Percentiles rank a stretch among this genome's conserved stretches.
These are phyloP conservation scores for Thomomys bottae DNA, from an alignment of 2,113 vertebrate genomes.

Conservation along the genomic window DNA sequence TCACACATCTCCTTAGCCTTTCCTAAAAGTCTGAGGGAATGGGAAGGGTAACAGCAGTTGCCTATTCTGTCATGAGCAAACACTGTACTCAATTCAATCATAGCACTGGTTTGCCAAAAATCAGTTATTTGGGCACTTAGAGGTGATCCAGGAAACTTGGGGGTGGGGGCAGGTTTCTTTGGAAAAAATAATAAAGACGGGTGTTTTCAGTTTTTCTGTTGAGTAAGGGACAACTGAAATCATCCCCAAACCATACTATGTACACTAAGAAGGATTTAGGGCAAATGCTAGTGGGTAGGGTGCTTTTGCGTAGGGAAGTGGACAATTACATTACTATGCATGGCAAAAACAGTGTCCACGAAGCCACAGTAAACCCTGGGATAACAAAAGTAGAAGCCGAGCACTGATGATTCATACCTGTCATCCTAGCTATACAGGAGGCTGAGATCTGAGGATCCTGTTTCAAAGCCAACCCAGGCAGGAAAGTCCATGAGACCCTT, in stretches of 20 bases:
- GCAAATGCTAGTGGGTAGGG: background rate
- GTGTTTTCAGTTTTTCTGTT: no score
- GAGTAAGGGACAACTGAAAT: background rate
- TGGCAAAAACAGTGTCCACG: background rate
- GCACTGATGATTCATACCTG: no score
- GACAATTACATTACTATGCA: background rate
- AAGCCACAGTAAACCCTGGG: slow-evolving; percentile 1
- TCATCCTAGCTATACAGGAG: no score
- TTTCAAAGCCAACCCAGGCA: no score
- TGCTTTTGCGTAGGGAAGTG: background rate
- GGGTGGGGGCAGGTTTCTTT: background rate
- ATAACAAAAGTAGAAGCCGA: slow-evolving; percentile 10
- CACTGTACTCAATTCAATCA: background rate
- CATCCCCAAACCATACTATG: background rate
- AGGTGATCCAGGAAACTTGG: background rate
- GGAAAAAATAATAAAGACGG: no score
- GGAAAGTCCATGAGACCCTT: no score
- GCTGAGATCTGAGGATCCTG: no score
- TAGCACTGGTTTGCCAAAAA: background rate
- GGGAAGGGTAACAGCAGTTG: background rate
- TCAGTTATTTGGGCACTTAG: background rate
- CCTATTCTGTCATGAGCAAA: background rate
- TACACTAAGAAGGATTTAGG: background rate
- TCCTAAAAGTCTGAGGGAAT: background rate
- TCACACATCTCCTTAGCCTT: no score